These are phyloP conservation scores for Philopedon plagiatum DNA, from an alignment of 2,888 invertebrate genomes.

Conservation along the genomic window DNA sequence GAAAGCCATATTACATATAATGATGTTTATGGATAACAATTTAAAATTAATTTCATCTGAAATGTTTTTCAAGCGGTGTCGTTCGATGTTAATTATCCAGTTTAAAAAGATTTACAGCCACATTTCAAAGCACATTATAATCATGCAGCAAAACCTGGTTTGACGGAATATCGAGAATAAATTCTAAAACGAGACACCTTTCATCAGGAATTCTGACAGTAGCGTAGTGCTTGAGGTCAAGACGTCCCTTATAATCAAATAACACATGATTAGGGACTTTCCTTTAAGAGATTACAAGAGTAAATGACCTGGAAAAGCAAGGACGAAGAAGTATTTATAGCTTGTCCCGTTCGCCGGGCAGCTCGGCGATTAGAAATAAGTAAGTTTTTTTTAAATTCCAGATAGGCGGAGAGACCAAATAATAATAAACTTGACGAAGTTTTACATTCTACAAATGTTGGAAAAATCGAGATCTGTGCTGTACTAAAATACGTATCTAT, in stretches of 20 bases:
- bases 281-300: too few relatives aligned
- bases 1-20: conserved; percentile 21
- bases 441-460: too few relatives aligned
- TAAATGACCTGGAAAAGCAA: too few relatives aligned
- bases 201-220: background rate
- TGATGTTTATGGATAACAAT: conserved; percentile 29
- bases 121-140: conserved; percentile 17
- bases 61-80: conserved; percentile 22
- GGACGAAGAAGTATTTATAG: too few relatives aligned
- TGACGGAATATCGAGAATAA: conserved; percentile 14
- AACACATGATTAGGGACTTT: too few relatives aligned
- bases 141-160: conserved; percentile 14
- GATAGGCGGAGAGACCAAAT: too few relatives aligned
- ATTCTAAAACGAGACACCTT: conserved; percentile 14
- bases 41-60: conserved; percentile 22
- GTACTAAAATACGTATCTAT: too few relatives aligned
- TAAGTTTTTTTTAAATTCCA: too few relatives aligned
- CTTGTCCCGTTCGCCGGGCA: too few relatives aligned
- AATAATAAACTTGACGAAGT: too few relatives aligned
- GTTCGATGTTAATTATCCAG: conserved; percentile 23
- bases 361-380: too few relatives aligned
- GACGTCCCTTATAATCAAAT: background rate
- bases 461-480: too few relatives aligned
- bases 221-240: background rate
- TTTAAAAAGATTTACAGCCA: conserved; percentile 23